Base-by-base conservation (phyloP, 1,140 invertebrate species). In the Pogonomyrmex californicus region DNA sequence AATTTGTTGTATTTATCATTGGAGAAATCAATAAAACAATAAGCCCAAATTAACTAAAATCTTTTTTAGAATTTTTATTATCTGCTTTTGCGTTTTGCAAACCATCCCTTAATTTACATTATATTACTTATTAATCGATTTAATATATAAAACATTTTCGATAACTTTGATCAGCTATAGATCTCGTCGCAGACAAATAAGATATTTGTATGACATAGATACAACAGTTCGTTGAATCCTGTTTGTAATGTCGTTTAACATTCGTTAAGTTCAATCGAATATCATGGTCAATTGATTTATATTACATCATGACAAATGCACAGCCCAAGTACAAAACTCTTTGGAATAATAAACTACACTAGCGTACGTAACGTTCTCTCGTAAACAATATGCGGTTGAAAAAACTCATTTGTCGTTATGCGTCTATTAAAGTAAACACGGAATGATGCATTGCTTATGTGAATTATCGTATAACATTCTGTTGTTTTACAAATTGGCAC, bases 51-150 rank as follows among this genome's bases (percentile, higher is more conserved):
- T 81, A 81, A 83, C 3, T 83, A 60, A 75, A 75, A 75, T 75
- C 38, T n/a, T n/a, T n/a, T n/a, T n/a, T n/a, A 44, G 33, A 7
- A 73, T 75, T 54, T 83, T 83, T 83, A 73, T 73, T 82, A 82
- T 60, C 36, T 75, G 41, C 12, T 73, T 30, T 49, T 75, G n/a
- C 51, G 71, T 12, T 63, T 60, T 60, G 41, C 51, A 75, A 83
- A 83, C 30, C 17, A 49, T 60, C 0, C 10, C 12, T 60, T 62
- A 75, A 83, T 75, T 75, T 83, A 75, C 41, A 75, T 73, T 17
- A 17, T 71, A 62, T 73, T 73, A 60, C 51, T 66, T 30, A 17
- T 58, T 71, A 71, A 44, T 81, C n/a, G 38, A 49, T 49, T 62
- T 47, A 36, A 47, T 60, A 17, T 71, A 73, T 30, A 82, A 83